Evolutionary conservation across 2,888 invertebrate genomes (phyloP), one percentile per base, ranked within the genome.

Genomic region (Xylota sylvarum): DNA sequence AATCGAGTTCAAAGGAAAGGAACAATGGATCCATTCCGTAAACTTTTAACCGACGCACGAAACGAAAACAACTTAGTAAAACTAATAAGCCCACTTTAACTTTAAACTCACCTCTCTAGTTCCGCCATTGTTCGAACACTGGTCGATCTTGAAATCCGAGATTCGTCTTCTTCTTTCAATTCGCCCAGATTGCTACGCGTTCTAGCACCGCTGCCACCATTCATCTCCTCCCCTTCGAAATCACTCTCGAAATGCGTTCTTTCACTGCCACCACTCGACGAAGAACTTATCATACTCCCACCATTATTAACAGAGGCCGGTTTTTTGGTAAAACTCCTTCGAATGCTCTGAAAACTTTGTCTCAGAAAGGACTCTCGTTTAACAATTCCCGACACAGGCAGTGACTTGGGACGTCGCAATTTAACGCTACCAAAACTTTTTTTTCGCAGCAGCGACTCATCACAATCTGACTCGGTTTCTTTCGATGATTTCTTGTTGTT

Each of bases 341-440:
- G 89, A 84, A 91, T 90, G 5, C 91, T 90, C 56, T 91, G 91
- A 55, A 91, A 76, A 50, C 91, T 91, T 43, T 91, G 91, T 0
- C 91, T 89, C 43, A 91, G 40, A 73, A 91, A 91, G 0, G 91
- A 91, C 50, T 91, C 91, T 4, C 91, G 90, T 64, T 91, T 91
- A 0, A 90, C 87, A 27, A 32, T 69, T 4, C 69, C 65, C 40
- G 84, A 17, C 4, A 52, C 23, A n/a, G 87, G 83, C 23, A 83
- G 58, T 37, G 88, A 79, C 43, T 64, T 83, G 0, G 69, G 85
- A 2, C 83, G 80, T 10, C 19, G 35, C 58, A 48, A 7, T n/a
- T 12, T 58, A 30, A 43, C 76, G 5, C 48, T n/a, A 37, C 23
- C 37, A 17, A 1, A 56, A 58, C 73, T 78, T 27, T 78, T 83